These are phyloP conservation scores for Apamea epomidion DNA, from an alignment of 2,888 invertebrate genomes.

Conservation along the genomic window DNA sequence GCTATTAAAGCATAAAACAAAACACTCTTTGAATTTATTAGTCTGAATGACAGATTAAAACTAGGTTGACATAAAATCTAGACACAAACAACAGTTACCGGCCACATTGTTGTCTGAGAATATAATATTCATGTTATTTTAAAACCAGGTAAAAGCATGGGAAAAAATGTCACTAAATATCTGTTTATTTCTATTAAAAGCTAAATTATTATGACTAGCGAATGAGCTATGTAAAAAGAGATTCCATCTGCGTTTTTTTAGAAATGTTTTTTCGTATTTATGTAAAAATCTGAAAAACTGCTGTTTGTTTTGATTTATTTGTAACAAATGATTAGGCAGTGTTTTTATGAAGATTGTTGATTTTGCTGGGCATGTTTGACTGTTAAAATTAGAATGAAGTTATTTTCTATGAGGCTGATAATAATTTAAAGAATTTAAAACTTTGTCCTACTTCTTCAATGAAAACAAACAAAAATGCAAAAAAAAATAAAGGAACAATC, in stretches of 20 bases:
- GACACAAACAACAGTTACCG: slow-evolving; percentile 8
- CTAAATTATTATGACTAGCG: not conserved
- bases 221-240: not conserved
- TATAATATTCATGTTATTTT: slow-evolving; percentile 8
- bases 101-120: slow-evolving; percentile 33
- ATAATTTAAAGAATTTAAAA: not conserved
- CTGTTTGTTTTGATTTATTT: not conserved
- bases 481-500: slow-evolving; percentile 16
- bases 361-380: not conserved
- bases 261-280: too few relatives aligned
- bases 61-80: slow-evolving; percentile 14
- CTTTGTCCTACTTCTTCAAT: slow-evolving; percentile 35
- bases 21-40: not conserved
- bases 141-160: slow-evolving; percentile 26
- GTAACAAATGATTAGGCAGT: not conserved
- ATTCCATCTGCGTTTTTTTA: too few relatives aligned
- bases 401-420: slow-evolving; percentile 2
- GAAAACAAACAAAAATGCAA: slow-evolving; percentile 36
- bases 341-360: not conserved
- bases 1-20: not conserved
- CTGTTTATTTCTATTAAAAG: not conserved
- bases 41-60: not conserved
- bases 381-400: not conserved
- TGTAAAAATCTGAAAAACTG: not conserved
- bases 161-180: not conserved